phyloP scores from a whole-genome alignment of 2,797 vertebrate species.

The Gymnocypris eckloni region DNA sequence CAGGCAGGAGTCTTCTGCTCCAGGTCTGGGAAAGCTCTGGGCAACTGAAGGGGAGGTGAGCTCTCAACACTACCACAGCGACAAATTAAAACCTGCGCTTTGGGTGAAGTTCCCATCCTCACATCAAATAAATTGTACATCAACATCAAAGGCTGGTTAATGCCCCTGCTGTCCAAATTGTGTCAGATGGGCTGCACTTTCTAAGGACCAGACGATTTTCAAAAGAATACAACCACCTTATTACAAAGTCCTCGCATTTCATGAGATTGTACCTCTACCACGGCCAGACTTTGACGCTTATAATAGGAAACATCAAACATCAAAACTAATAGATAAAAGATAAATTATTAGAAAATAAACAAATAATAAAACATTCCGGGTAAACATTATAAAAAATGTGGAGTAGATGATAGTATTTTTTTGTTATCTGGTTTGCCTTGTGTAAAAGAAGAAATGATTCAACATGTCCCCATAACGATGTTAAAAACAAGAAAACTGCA shows the following conservation, averaged over 20 bases:
- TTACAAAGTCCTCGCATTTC: neutral
- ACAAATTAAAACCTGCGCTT: conserved; percentile 32
- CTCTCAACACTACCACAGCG: conserved; percentile 16
- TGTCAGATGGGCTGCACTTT: conserved; percentile 16
- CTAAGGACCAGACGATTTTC: neutral
- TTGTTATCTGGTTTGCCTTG: neutral
- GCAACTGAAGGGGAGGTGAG: neutral
- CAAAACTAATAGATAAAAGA: neutral
- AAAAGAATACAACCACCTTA: neutral
- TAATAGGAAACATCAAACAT: neutral
- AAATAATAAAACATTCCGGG: neutral
- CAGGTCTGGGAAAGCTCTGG: neutral
- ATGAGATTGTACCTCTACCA: neutral
- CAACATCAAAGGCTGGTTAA: conserved; percentile 33
- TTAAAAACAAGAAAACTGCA: conserved; percentile 6
- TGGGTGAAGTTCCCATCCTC: conserved; percentile 27
- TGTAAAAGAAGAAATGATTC: neutral
- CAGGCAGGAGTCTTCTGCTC: neutral
- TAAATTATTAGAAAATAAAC: neutral
- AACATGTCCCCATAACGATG: neutral
- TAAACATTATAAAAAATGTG: neutral
- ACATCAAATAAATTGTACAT: conserved; percentile 40
- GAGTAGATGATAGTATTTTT: neutral
- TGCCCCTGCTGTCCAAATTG: conserved; percentile 26
- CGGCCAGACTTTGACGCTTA: neutral